Percentiles rank a stretch among this genome's conserved stretches.
Evolutionary conservation across 2,113 vertebrate genomes (phyloP).

Genomic region (Dicrurus megarhynchus): DNA sequence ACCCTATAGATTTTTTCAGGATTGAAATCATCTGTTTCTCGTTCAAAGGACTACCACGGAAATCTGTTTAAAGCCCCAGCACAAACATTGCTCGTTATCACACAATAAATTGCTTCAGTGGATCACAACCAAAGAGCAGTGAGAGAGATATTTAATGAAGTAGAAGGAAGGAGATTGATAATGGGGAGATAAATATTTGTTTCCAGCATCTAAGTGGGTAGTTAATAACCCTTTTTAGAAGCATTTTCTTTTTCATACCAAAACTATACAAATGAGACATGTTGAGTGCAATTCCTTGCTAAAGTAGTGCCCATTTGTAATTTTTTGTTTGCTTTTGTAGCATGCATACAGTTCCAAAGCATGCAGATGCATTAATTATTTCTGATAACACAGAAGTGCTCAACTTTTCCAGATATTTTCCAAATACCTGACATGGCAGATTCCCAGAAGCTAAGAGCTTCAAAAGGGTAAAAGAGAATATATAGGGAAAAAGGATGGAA

Average conservation of each 20-base stretch:
- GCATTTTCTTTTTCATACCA: neutral
- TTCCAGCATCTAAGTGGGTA: neutral
- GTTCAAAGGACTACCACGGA: neutral
- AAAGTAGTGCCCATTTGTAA: neutral
- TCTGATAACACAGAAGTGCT: neutral
- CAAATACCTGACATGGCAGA: neutral
- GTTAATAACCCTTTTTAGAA: neutral
- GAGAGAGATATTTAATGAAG: neutral
- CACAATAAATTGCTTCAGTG: neutral
- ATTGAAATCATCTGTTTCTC: neutral
- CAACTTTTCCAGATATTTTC: neutral
- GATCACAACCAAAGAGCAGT: neutral
- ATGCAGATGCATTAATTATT: neutral
- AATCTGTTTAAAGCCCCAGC: neutral
- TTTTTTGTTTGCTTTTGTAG: neutral
- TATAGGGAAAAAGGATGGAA: neutral
- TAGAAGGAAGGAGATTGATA: neutral
- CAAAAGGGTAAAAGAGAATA: neutral
- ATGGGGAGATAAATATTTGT: neutral
- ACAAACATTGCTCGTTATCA: neutral
- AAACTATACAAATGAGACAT: neutral
- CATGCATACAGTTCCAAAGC: neutral
- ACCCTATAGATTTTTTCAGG: constrained; percentile 11
- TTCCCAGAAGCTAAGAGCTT: neutral
- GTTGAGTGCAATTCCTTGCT: neutral